Evolutionary conservation across 2,113 vertebrate genomes (phyloP).

Genomic region (Tragelaphus scriptus): DNA sequence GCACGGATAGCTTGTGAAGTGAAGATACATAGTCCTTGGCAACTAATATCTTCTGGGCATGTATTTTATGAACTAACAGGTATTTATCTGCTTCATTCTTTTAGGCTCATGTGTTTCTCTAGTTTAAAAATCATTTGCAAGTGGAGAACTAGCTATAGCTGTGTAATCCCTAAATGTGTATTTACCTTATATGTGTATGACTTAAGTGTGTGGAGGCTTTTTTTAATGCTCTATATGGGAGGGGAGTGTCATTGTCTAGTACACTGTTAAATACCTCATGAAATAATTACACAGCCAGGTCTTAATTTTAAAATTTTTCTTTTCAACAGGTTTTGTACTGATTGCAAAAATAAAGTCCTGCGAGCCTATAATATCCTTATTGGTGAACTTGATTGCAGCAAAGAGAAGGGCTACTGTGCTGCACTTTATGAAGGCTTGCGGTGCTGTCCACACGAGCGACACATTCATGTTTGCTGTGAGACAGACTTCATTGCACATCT

Average conservation of each 20-base stretch:
- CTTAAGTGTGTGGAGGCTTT: neutral
- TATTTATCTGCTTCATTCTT: neutral
- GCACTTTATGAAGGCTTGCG: constrained; percentile 95
- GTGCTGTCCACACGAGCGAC: constrained; percentile 94
- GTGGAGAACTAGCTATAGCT: neutral
- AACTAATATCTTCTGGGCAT: neutral
- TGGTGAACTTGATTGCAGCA: constrained; percentile 95
- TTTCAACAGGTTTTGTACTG: constrained; percentile 91
- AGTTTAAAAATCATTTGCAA: constrained; percentile 8
- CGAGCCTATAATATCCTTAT: constrained; percentile 96
- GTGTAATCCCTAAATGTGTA: neutral
- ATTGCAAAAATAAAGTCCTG: constrained; percentile 97
- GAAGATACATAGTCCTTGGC: neutral
- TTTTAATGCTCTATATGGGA: neutral
- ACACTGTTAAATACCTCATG: neutral
- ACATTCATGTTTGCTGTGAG: constrained; percentile 97
- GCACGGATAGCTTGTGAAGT: neutral
- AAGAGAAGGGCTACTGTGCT: constrained; percentile 96
- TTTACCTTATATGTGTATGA: neutral
- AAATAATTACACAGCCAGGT: neutral
- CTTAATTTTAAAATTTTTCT: constrained; percentile 41
- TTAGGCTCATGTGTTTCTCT: neutral
- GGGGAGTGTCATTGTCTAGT: neutral
- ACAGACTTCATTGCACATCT: constrained; percentile 98
- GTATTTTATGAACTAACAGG: neutral